Evolutionary conservation across 2,797 vertebrate genomes (phyloP), one percentile per base, ranked within the genome.

Genomic region (Gastrophryne carolinensis): DNA sequence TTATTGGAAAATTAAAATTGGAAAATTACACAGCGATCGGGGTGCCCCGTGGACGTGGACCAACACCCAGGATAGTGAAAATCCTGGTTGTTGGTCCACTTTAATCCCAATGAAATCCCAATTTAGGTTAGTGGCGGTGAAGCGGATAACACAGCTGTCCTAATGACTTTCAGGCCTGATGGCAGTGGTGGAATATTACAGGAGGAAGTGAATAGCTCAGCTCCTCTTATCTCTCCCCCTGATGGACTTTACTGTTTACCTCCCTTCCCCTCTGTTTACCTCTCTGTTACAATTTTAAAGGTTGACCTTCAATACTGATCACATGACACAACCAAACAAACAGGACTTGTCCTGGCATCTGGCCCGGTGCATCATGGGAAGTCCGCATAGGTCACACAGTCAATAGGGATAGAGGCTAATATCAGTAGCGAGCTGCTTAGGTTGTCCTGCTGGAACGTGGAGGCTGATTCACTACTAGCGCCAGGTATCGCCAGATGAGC

Each of bases 171-270:
- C 53, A 27, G 15, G 11, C 41, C 13, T 58, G 30, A 30, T 9
- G 11, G 30, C 63, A 54, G 29, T n/a, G 3, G 1, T 63, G 34
- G n/a, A 65, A 44, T 54, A 37, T 21, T 39, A 29, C 72, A 58
- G 15, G 17, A 44, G 35, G 26, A 54, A 26, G 37, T 32, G n/a
- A 75, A 69, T 62, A 75, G 39, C 73, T 56, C 35, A 27, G 52
- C 53, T 61, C 56, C 9, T 39, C 47, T 76, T 76, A 76, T 76
- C 74, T 54, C 21, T 0, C 12, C 5, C 17, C 21, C 23, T 32
- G 66, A 29, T 77, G 75, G 67, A 71, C 75, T 77, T 77, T 77
- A 77, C 27, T 77, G 23, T 77, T 77, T 77, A 67, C 64, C 60
- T 77, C 71, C 63, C 57, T 53, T 39, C 2, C 13, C 6, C 37